Conservation (phyloP, 2,113 vertebrate species). For the Azemiops feae region DNA sequence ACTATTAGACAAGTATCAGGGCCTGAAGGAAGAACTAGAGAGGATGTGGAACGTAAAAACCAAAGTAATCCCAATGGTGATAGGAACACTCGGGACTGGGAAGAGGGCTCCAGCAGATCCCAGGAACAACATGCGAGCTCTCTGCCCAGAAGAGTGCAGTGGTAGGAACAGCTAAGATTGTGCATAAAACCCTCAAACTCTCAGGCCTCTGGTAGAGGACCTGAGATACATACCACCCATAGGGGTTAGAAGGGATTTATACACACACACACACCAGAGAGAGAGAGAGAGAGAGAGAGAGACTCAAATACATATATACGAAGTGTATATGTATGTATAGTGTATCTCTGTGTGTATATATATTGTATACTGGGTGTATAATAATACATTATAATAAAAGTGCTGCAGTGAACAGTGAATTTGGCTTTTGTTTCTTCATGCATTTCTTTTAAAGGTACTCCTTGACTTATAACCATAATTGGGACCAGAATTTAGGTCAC, state of each 20-base stretch:
- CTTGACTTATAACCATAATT: too few species aligned
- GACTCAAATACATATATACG: too few species aligned
- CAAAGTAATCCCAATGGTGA: neutral
- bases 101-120: neutral
- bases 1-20: neutral
- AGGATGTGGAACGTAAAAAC: neutral
- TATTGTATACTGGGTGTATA: neutral
- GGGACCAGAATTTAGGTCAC: too few species aligned
- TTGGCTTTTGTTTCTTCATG: neutral
- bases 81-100: neutral
- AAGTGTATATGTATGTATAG: too few species aligned
- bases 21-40: neutral
- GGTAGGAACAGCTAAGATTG: neutral
- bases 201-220: neutral
- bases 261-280: too few species aligned
- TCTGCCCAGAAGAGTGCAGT: neutral
- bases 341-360: too few species aligned
- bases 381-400: slow-evolving; percentile 4
- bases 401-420: neutral
- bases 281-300: too few species aligned
- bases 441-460: neutral
- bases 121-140: neutral
- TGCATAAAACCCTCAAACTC: neutral
- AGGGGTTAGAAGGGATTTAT: too few species aligned
- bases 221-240: neutral